A percentile compares a stretch with the other conserved stretches of the same genome.
phyloP scores from a whole-genome alignment of 2,113 vertebrate species.

The Equus przewalskii region DNA sequence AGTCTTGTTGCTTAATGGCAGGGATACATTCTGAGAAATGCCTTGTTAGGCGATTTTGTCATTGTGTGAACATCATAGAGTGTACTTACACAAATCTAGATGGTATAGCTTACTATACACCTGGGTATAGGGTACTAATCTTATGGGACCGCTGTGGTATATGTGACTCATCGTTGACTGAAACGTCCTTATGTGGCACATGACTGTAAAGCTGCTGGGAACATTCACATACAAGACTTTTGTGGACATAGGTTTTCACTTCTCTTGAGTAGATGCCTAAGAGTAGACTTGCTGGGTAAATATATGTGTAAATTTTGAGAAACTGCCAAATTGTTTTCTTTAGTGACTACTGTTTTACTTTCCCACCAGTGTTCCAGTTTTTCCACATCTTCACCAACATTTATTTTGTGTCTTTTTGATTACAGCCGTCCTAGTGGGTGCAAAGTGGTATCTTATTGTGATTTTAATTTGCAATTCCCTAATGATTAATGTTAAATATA shows the following conservation, averaged over 20 bases:
- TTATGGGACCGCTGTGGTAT: too few relatives aligned
- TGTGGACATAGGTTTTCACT: not conserved
- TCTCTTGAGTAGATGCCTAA: not conserved
- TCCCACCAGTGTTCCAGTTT: not conserved
- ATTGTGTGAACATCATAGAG: too few relatives aligned
- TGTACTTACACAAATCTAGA: too few relatives aligned
- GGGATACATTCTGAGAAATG: too few relatives aligned
- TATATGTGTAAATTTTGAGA: constrained; percentile 35
- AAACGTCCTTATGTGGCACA: too few relatives aligned
- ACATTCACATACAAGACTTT: constrained; percentile 7
- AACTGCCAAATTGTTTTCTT: not conserved
- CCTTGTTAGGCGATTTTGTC: too few relatives aligned
- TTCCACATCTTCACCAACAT: not conserved
- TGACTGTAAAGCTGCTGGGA: not conserved
- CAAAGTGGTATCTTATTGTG: not conserved
- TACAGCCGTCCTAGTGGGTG: not conserved
- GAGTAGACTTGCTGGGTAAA: not conserved
- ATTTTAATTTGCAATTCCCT: constrained; percentile 31
- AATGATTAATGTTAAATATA: constrained; percentile 29
- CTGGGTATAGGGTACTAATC: too few relatives aligned
- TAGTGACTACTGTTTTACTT: not conserved
- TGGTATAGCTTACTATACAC: too few relatives aligned
- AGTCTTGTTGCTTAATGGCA: not conserved
- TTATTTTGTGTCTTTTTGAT: not conserved
- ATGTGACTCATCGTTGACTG: too few relatives aligned